Base-by-base conservation (phyloP, 2,797 vertebrate species). In the Zenarchopterus dispar region DNA sequence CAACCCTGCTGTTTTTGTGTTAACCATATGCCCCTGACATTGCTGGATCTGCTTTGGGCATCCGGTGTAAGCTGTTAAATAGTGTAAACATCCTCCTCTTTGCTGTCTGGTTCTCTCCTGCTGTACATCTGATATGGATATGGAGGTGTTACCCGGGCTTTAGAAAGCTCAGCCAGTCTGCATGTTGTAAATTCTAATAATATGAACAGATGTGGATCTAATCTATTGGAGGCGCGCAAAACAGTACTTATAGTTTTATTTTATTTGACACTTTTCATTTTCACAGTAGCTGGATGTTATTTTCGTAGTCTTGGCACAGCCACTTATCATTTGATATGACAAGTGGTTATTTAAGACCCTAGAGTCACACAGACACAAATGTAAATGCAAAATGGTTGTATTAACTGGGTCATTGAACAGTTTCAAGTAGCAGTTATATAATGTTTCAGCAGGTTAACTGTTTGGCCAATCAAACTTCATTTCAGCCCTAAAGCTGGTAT, bases 381-480 rank as follows among this genome's bases (percentile, higher is more conserved):
- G 13, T 31, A 56, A 23, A 7, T 28, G 21, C 33, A 28, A 52
- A 53, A 15, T 8, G 33, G 26, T 10, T 22, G 15, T 50, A 24
- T 48, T 21, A 23, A 28, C 10, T 56, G 54, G 23, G 22, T 43
- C 41, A 10, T 17, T 57, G 18, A 46, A 43, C 10, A 56, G 49
- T 33, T 28, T 56, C 21, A 23, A 44, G 11, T n/a, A 5, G 3
- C 4, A 15, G 5, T n/a, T 21, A 5, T 13, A 4, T 28, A 33
- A 42, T 47, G 21, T 64, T 24, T 55, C n/a, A 22, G 24, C 11
- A 43, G 23, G 21, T 66, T 51, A 53, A 62, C 60, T 51, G 17
- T 50, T 63, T 28, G 36, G 17, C 45, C 45, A 9, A 28, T 72
- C 31, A 24, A 57, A 31, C 42, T 70, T 54, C 48, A 26, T 64